Percentiles rank a stretch among this genome's conserved stretches.
phyloP scores from a whole-genome alignment of 2,113 vertebrate genomes.

The Pseudopipra pipra region DNA sequence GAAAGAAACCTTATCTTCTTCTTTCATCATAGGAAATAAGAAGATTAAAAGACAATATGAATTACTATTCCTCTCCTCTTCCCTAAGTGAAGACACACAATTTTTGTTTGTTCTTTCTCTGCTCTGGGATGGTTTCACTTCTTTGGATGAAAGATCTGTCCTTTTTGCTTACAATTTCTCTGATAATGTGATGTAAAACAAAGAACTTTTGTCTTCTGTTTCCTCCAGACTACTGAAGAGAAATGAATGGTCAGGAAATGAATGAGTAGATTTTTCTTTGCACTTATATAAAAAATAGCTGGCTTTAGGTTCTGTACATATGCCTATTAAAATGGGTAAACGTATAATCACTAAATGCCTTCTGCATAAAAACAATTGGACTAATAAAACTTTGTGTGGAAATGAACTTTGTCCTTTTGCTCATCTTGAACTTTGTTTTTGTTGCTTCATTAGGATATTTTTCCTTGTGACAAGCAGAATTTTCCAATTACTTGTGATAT shows the following conservation, averaged over 20 bases:
- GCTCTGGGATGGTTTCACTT: not conserved
- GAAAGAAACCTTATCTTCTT: not conserved
- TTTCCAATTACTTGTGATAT: not conserved
- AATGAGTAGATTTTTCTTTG: not conserved
- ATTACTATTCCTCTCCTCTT: not conserved
- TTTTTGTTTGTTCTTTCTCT: not conserved
- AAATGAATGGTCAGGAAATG: not conserved
- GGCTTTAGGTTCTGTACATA: not conserved
- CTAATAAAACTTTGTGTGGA: not conserved
- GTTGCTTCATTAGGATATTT: not conserved
- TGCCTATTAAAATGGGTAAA: not conserved
- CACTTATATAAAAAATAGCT: not conserved
- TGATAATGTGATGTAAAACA: not conserved
- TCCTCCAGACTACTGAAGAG: not conserved
- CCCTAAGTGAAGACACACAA: not conserved
- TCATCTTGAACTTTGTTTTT: not conserved
- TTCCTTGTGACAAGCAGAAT: not conserved
- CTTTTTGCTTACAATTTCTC: not conserved
- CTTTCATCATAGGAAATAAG: not conserved
- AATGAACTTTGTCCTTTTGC: not conserved
- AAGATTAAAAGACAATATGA: not conserved
- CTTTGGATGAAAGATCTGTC: not conserved
- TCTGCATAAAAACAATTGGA: not conserved
- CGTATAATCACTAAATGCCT: not conserved
- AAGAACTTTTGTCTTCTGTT: not conserved